Conservation (phyloP, 2,113 vertebrate genomes). For the Pseudolaguvia tuberculata region DNA sequence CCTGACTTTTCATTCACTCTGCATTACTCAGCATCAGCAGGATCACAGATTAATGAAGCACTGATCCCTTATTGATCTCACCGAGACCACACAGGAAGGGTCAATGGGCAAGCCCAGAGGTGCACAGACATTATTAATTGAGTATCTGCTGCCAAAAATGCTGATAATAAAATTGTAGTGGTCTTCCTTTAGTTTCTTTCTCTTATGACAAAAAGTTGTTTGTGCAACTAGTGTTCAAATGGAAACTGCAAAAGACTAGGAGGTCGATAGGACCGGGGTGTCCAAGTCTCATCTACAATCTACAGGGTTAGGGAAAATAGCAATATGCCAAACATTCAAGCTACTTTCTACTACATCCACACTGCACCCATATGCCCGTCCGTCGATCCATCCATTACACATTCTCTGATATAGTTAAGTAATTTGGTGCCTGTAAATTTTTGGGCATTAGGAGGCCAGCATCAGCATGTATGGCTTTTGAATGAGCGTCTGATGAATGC, state of each 20-base stretch:
- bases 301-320: too few relatives aligned
- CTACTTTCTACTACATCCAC: too few relatives aligned
- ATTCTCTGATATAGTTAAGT: too few relatives aligned
- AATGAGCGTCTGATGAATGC: too few relatives aligned
- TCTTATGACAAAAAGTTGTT: too few relatives aligned
- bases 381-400: too few relatives aligned
- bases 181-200: background rate
- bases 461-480: too few relatives aligned
- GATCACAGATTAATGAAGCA: background rate
- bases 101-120: background rate
- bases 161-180: background rate
- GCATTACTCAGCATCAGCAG: background rate
- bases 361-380: too few relatives aligned
- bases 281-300: background rate
- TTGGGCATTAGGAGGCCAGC: too few relatives aligned
- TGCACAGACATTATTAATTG: background rate
- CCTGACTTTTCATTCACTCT: background rate
- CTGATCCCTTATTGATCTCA: background rate
- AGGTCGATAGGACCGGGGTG: too few relatives aligned
- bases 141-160: background rate
- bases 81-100: constrained; percentile 4
- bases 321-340: too few relatives aligned
- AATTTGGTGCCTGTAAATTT: too few relatives aligned
- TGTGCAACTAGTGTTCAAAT: background rate
- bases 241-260: background rate